Percentiles rank a stretch among this genome's conserved stretches.
phyloP scores from a whole-genome alignment of 2,797 vertebrate genomes.

The Acridotheres tristis region DNA sequence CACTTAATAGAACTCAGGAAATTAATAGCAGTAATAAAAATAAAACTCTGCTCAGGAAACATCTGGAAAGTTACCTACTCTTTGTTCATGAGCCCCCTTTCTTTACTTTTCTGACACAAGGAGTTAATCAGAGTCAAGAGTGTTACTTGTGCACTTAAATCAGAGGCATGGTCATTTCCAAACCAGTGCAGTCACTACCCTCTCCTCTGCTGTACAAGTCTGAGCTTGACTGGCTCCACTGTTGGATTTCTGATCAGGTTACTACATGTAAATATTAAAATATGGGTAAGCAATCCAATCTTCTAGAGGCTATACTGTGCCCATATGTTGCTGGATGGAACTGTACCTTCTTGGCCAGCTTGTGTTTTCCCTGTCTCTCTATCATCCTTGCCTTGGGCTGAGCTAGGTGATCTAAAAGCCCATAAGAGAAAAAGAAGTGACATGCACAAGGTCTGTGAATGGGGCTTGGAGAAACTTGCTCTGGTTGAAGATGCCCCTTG shows the following conservation, averaged over 20 bases:
- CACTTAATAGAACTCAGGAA: neutral
- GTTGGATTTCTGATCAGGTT: neutral
- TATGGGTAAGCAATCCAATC: neutral
- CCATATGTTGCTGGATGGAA: neutral
- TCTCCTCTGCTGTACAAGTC: neutral
- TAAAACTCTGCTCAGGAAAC: neutral
- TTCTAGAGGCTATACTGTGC: neutral
- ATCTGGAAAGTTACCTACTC: neutral
- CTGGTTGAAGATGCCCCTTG: neutral
- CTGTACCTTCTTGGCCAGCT: neutral
- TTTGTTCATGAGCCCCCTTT: neutral
- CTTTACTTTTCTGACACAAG: neutral
- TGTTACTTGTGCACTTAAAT: neutral
- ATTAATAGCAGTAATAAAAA: neutral
- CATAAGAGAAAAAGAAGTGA: neutral
- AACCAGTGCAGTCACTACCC: neutral
- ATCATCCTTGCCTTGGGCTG: neutral
- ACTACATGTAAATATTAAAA: neutral
- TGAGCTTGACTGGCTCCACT: neutral
- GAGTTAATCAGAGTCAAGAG: neutral
- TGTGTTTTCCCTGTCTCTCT: neutral
- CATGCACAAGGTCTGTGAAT: neutral
- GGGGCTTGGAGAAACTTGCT: neutral
- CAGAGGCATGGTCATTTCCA: neutral
- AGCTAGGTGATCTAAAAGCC: neutral